Base-by-base conservation (phyloP, 2,888 invertebrate genomes). In the Rhagonycha lutea region DNA sequence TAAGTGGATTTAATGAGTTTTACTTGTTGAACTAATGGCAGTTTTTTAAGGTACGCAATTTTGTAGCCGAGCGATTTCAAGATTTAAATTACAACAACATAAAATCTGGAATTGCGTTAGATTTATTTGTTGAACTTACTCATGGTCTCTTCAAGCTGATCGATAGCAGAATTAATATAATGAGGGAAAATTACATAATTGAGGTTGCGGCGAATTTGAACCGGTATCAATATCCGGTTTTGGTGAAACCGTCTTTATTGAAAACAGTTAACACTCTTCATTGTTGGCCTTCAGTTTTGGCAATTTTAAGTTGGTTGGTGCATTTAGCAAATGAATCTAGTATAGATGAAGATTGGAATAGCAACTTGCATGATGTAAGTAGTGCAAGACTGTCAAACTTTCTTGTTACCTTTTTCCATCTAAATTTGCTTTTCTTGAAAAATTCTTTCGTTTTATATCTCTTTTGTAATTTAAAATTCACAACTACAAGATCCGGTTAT, bases 211-310 rank as follows among this genome's bases (percentile, higher is more conserved):
- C n/a, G 3, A 65, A 61, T 61, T 62, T 78, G 12, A 76, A 69
- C 23, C 32, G 67, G 8, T 71, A 47, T 28, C 68, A 29, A 23
- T 78, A 78, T 63, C 71, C 70, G 4, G 47, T 47, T n/a, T 61
- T 4, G 26, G 32, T 78, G 2, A 78, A 78, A n/a, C 72, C 74
- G 11, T 78, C 78, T 3, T 60, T 78, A 14, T 76, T 78, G 78
- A 78, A 78, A 76, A 69, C 76, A 28, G 78, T 73, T 8, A 78
- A 78, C 26, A 72, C 72, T 2, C 75, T 74, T 11, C 76, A 78
- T 29, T 73, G 73, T n/a, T 78, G 78, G 78, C 61, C 78, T 24
- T 70, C 70, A 14, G 67, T 75, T 14, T 8, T 75, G 4, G 75
- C 78, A 47, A 75, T 75, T 26, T 62, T 78, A 5, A 47, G 73